These are phyloP conservation scores for Enteromius afrohamiltoni DNA, from an alignment of 2,797 vertebrate species.

Conservation along the genomic window DNA sequence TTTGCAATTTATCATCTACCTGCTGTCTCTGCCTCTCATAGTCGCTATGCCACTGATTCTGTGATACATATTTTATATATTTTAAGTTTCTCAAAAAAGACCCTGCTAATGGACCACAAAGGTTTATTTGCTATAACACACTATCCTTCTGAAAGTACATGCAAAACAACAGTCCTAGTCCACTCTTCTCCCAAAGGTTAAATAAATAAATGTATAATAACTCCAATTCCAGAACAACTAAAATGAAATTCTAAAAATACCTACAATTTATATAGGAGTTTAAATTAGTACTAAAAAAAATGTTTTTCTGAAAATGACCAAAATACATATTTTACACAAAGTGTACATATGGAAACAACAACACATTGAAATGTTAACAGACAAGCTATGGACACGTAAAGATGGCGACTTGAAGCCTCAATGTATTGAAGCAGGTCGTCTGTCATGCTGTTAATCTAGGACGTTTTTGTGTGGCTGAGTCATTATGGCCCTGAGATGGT, in stretches of 20 bases:
- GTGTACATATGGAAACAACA: not conserved
- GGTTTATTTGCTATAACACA: not conserved
- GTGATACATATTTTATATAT: not conserved
- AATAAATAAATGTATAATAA: not conserved
- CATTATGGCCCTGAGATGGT: slow-evolving; percentile 56
- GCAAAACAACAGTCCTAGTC: not conserved
- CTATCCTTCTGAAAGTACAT: not conserved
- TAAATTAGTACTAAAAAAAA: not conserved
- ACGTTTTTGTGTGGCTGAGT: slow-evolving; percentile 62
- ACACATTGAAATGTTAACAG: not conserved
- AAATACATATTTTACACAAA: not conserved
- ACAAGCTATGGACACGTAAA: not conserved
- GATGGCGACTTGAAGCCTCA: not conserved
- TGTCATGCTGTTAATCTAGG: slow-evolving; percentile 50
- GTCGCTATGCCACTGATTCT: not conserved
- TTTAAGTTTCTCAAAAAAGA: not conserved
- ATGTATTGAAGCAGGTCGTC: not conserved
- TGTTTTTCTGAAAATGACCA: not conserved
- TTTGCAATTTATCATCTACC: not conserved
- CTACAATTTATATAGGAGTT: not conserved
- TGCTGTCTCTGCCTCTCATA: not conserved
- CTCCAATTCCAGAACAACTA: not conserved
- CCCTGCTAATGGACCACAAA: not conserved
- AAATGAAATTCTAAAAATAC: not conserved
- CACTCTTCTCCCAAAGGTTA: not conserved